Base-by-base conservation (phyloP, 2,113 vertebrate species). In the Rousettus leschenaultii region DNA sequence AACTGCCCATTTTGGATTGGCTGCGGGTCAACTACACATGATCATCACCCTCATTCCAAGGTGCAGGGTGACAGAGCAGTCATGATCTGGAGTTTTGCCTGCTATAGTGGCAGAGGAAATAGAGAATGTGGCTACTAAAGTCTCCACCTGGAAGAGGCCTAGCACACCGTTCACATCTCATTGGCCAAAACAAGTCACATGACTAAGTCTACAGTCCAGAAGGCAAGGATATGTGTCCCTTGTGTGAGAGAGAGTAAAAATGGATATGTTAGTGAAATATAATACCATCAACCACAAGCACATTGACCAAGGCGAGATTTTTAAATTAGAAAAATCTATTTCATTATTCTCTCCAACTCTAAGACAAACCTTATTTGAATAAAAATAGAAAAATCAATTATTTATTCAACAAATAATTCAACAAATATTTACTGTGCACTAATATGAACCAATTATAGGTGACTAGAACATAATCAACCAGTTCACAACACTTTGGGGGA, bases 331-430 rank as follows among this genome's bases (percentile, higher is more conserved):
- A 96, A 94, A 96, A 88, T n/a, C 18, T 1, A 19, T 55, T 65
- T 86, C 40, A 16, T 83, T 35, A 38, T 15, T 80, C 21, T 79
- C 16, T 77, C 6, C 30, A 80, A 61, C 28, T 9, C 38, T 38
- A 55, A 86, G 15, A 78, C 28, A 70, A 78, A 35, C 3, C 9
- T 33, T 3, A 57, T 1, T 0, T 71, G 61, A 61, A 63, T 87
- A 92, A 94, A 22, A 59, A 66, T 21, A 75, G 12, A 85, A 15
- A 28, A 38, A 22, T 70, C n/a, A 12, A 35, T 45, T 30, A 45
- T 89, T 88, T 79, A 80, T 59, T 96, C 87, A 61, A n/a, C 38
- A 70, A 59, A 51, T 70, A 74, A 80, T 59, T 96, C 87, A 61
- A n/a, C 38, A 70, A 59, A 51, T 70, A 74, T 78, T 48, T 77